phyloP scores from a whole-genome alignment of 2,113 vertebrate genomes.

The Pedetes capensis region DNA sequence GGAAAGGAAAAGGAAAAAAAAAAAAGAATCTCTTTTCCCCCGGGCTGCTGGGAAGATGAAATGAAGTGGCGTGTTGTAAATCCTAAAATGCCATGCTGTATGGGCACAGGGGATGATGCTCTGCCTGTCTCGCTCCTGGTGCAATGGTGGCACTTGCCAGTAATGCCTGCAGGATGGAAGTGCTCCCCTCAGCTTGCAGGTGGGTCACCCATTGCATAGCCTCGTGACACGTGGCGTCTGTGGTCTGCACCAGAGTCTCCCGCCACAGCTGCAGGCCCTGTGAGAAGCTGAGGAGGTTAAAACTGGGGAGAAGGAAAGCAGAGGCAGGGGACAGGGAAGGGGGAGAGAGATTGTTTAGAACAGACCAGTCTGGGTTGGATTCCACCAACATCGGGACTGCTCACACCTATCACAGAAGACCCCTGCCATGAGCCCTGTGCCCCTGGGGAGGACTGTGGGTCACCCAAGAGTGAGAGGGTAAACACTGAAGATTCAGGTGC shows the following conservation, averaged over 20 bases:
- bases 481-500: neutral
- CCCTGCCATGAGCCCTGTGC: neutral
- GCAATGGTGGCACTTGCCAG: slow-evolving; percentile 78
- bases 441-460: neutral
- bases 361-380: accelerated
- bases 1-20: no score
- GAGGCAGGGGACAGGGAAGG: neutral
- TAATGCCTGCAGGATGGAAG: slow-evolving; percentile 85
- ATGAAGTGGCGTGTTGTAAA: no score
- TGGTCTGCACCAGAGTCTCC: slow-evolving; percentile 81
- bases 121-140: neutral
- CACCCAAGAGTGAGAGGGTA: neutral
- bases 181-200: slow-evolving; percentile 81
- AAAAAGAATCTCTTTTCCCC: no score
- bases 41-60: neutral
- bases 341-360: neutral
- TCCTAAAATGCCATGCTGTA: neutral
- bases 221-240: slow-evolving; percentile 80
- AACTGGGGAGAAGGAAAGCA: slow-evolving; percentile 76
- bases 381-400: accelerated
- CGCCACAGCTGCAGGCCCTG: slow-evolving; percentile 81
- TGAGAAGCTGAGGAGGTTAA: slow-evolving; percentile 87
- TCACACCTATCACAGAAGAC: neutral
- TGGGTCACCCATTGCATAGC: slow-evolving; percentile 85
- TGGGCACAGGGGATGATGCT: accelerated